Percentiles rank a stretch among this genome's conserved stretches.
Conservation (phyloP, 2,113 vertebrate genomes). For the Leucoraja erinaceus region DNA sequence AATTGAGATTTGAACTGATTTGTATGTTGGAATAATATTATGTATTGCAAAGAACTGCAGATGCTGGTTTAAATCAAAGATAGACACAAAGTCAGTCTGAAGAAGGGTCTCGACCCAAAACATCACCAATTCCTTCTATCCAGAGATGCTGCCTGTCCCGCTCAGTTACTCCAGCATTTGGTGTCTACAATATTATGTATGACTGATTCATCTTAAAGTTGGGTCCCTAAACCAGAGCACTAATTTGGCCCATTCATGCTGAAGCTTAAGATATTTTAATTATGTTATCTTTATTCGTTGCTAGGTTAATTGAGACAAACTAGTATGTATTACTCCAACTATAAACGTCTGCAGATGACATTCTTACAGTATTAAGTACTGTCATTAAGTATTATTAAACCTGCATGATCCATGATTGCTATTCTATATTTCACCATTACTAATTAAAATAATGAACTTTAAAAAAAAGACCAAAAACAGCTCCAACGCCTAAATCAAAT, state of each 20-base stretch:
- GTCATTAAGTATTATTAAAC: slow-evolving; percentile 32
- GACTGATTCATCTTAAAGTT: not conserved
- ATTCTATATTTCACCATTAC: slow-evolving; percentile 25
- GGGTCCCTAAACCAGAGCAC: not conserved
- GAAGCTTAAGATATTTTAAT: slow-evolving; percentile 2
- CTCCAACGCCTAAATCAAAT: not conserved
- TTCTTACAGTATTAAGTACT: slow-evolving; percentile 12
- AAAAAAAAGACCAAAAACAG: slow-evolving; percentile 3
- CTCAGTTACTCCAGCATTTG: no score
- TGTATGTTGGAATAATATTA: no score
- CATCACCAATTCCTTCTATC: no score
- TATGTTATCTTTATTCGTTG: slow-evolving; percentile 11
- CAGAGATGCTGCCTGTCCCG: no score
- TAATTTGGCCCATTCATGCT: not conserved
- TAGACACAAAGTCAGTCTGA: no score
- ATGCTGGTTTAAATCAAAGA: no score
- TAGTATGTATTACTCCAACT: not conserved
- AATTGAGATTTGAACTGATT: no score
- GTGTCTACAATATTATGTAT: not conserved
- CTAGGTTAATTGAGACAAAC: not conserved
- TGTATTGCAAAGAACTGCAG: no score
- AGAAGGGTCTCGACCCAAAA: no score
- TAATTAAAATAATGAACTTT: slow-evolving; percentile 30
- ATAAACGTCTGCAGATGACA: slow-evolving; percentile 18
- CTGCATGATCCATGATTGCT: slow-evolving; percentile 30